Percentiles rank a stretch among this genome's conserved stretches.
Evolutionary conservation across 92 coral and sea anemone genomes (phyloP).

Genomic region (Galaxea fascicularis): DNA sequence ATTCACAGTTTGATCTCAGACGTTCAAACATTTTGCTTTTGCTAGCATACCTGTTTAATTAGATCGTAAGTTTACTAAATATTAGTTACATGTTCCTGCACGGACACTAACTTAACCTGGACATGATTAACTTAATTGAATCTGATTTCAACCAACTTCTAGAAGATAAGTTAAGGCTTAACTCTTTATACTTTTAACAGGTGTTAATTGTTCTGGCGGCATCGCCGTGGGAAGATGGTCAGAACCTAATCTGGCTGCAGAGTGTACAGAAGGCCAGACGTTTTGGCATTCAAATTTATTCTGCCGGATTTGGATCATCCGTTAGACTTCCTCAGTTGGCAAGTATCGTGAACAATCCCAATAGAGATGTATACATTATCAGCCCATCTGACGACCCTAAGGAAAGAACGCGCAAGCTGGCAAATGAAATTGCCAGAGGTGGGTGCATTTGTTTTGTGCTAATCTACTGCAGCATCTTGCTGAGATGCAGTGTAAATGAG

Average conservation of each 20-base stretch:
- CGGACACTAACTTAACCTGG: too few species aligned
- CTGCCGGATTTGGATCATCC: constrained; percentile 21
- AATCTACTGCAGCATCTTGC: neutral
- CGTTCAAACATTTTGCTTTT: too few species aligned
- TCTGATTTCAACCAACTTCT: too few species aligned
- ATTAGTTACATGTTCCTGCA: too few species aligned
- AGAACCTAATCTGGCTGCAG: constrained; percentile 25
- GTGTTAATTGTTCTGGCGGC: constrained; percentile 25
- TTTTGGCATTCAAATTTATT: constrained; percentile 25
- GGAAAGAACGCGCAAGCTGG: neutral
- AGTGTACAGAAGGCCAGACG: constrained; percentile 2
- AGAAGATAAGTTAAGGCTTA: neutral
- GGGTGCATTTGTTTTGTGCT: neutral
- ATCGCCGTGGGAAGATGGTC: constrained; percentile 28
- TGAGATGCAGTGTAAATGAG: too few species aligned
- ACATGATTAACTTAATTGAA: too few species aligned
- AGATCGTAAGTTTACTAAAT: too few species aligned
- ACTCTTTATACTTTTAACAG: neutral
- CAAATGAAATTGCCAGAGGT: constrained; percentile 30
- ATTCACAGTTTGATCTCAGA: too few species aligned
- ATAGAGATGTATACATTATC: constrained; percentile 20
- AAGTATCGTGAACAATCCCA: constrained; percentile 21
- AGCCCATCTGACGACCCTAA: constrained; percentile 24
- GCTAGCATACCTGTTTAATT: too few species aligned
- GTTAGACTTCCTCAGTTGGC: constrained; percentile 34